Percentiles rank a stretch among this genome's conserved stretches.
Conservation (phyloP, 2,888 invertebrate species). For the Trypoxylon attenuatum region DNA sequence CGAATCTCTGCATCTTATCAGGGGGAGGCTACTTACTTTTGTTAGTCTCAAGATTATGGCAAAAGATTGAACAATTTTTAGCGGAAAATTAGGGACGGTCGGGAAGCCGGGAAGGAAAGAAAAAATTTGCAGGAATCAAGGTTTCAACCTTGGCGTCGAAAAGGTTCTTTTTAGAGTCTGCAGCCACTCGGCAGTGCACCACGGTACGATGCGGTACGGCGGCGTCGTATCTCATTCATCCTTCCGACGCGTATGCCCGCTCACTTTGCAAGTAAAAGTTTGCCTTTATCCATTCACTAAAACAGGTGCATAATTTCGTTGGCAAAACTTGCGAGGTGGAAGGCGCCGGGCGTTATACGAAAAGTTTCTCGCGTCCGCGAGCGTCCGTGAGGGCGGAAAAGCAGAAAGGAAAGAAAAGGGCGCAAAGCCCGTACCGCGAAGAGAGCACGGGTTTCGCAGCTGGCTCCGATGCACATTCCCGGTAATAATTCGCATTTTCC, state of each 20-base stretch:
- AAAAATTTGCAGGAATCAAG: neutral
- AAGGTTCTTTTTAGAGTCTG: neutral
- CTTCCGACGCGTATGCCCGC: conserved; percentile 3
- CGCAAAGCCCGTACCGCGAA: neutral
- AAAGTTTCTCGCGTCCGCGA: conserved; percentile 44
- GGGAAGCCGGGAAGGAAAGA: conserved; percentile 5
- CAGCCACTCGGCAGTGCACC: neutral
- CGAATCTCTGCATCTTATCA: no score
- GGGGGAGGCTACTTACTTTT: no score
- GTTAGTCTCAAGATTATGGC: no score
- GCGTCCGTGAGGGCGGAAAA: no score
- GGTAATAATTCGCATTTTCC: conserved; percentile 51
- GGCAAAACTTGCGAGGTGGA: conserved; percentile 16
- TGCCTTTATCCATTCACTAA: conserved; percentile 34
- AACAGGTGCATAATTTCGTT: conserved; percentile 45
- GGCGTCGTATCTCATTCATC: conserved; percentile 11
- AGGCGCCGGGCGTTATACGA: conserved; percentile 45
- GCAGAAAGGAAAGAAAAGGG: conserved; percentile 12
- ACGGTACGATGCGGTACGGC: neutral
- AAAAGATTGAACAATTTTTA: no score
- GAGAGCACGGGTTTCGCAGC: conserved; percentile 9
- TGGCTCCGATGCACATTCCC: conserved; percentile 29
- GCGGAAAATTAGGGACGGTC: no score
- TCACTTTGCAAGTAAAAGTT: conserved; percentile 27
- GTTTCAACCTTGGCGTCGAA: neutral